Base-by-base conservation (phyloP, 1,140 invertebrate genomes). In the Achroia grisella region DNA sequence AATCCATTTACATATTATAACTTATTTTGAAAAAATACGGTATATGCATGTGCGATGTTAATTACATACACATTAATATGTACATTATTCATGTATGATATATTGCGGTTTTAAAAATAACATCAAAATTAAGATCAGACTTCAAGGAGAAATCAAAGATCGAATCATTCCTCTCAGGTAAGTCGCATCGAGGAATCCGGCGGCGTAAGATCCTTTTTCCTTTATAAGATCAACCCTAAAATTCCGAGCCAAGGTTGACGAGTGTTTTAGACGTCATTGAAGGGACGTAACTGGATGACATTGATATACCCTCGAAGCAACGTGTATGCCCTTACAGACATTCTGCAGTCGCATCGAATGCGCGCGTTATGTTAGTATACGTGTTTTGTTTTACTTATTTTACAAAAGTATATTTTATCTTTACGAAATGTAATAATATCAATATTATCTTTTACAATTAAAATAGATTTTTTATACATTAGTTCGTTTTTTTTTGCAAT, bases 281-380 rank as follows among this genome's bases (percentile, higher is more conserved):
- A 48, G 51, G 58, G 53, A 59, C 56, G 56, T 52, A 56, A 62
- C 53, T 53, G 52, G 59, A 46, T 62, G 64, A 65, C 65, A 60
- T 69, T 69, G 59, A 53, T 44, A 44, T 51, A 59, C 52, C 56
- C 53, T 58, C 52, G 48, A 39, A 48, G 32, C 54, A 43, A 45
- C 39, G 40, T 51, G 17, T 23, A 23, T 23, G 17, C 17, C 17
- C 17, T 23, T 23, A 23, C 17, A 44, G 31, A 45, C 40, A 48
- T 53, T 53, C 40, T 41, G 47, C 44, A 32, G 41, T 36, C 11
- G 52, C 48, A 56, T 51, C 55, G 59, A 57, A 54, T 55, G 55
- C 43, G 52, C 62, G 59, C 52, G 33, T 55, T 59, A 60, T 56
- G 46, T 44, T 39, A 53, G 50, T 44, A 40, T 51, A 37, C 35